Base-by-base conservation (phyloP, 2,113 vertebrate genomes). In the Polypterus bichir region DNA sequence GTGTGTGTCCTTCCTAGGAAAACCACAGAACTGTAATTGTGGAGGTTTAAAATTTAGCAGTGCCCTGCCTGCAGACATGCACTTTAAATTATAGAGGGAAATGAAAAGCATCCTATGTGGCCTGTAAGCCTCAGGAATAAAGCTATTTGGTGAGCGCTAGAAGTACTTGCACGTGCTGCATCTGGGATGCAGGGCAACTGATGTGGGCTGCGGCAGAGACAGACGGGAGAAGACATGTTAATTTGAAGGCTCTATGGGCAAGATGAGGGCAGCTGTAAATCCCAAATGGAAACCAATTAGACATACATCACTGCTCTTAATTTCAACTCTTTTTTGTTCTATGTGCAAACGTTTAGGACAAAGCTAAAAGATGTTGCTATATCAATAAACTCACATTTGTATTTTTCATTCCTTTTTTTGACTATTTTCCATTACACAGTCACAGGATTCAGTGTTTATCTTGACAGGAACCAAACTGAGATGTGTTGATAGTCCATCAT, bases 61-160 rank as follows among this genome's bases (percentile, higher is more conserved):
- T 3, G 46, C 11, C 56, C 44, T 27, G 27, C 54, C 54, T 45
- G 46, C 56, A 6, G 9, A 9, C 3, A 27, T 45, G 46, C 56
- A 57, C 56, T 57, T 57, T 45, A 57, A 57, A 57, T 57, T 57
- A 57, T 45, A 57, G 56, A 57, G 8, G 56, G 56, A 4, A 8
- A 55, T 11, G 27, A 27, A 44, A 9, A 57, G 56, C 9, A 57
- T 1, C 56, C 56, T 27, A 44, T 57, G 56, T 57, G 56, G 56
- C 9, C 27, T 57, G 56, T 45, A 57, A 27, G 56, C 11, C 27
- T 27, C 9, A 57, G 56, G 56, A 44, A 57, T 57, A 45, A 57
- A 7, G 56, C 44, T 57, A 44, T 57, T 57, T 57, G 56, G 56
- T 57, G 56, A 45, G 56, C 10, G 27, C 56, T 27, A 44, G 9